Evolutionary conservation across 2,888 invertebrate species (phyloP).

Genomic region (Tuberolachnus salignus): DNA sequence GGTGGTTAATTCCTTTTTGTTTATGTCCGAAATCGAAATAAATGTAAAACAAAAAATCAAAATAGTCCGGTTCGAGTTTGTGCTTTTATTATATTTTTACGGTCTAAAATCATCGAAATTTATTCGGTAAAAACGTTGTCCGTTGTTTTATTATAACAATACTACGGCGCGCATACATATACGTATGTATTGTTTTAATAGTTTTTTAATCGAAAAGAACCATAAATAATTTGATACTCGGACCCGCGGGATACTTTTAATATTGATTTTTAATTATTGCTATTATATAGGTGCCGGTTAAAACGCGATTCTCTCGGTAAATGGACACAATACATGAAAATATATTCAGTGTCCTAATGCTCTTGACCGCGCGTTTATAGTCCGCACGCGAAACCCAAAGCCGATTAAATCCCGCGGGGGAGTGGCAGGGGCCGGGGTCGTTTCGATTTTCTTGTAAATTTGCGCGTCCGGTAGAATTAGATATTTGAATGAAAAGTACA

Average conservation of each 20-base stretch:
- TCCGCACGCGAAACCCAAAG: slow-evolving; percentile 7
- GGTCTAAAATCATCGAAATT: too few species aligned
- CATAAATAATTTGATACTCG: too few species aligned
- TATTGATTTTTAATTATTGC: not conserved
- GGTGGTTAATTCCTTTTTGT: too few species aligned
- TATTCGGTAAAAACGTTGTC: too few species aligned
- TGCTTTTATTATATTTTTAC: too few species aligned
- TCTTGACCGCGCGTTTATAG: slow-evolving; percentile 13
- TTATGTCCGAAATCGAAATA: too few species aligned
- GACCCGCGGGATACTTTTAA: not conserved
- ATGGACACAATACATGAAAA: not conserved
- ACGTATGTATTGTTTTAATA: too few species aligned
- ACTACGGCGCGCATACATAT: too few species aligned
- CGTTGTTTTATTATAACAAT: too few species aligned
- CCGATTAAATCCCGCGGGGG: not conserved
- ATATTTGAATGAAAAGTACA: slow-evolving; percentile 13
- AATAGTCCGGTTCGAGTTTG: too few species aligned
- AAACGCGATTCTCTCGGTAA: not conserved
- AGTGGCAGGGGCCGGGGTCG: not conserved
- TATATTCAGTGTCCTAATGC: slow-evolving; percentile 18
- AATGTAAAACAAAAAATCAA: too few species aligned
- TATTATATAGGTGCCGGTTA: not conserved
- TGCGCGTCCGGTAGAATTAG: not conserved
- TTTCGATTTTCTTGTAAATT: slow-evolving; percentile 24
- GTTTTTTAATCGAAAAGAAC: too few species aligned